Evolutionary conservation across 2,888 invertebrate species (phyloP).

Genomic region (Agonum fuliginosum): DNA sequence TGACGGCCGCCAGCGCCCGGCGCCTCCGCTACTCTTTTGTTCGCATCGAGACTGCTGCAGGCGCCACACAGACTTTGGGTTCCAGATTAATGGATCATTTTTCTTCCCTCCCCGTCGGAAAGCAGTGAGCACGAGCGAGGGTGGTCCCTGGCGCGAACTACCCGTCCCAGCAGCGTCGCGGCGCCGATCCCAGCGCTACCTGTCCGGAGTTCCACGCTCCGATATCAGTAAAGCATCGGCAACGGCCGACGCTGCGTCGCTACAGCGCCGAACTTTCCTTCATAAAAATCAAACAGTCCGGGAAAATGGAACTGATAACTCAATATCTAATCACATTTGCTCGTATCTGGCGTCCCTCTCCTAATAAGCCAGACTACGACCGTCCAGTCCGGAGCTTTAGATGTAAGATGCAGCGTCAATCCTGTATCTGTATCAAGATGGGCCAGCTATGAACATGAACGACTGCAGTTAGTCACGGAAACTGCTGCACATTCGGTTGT

Average conservation of each 20-base stretch:
- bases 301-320: slow-evolving; percentile 68
- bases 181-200: slow-evolving; percentile 28
- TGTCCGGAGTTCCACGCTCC: slow-evolving; percentile 24
- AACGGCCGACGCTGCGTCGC: slow-evolving; percentile 64
- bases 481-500: neutral
- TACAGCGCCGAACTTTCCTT: slow-evolving; percentile 66
- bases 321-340: slow-evolving; percentile 66
- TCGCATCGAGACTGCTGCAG: slow-evolving; percentile 72
- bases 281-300: slow-evolving; percentile 68
- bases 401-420: slow-evolving; percentile 12
- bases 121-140: neutral
- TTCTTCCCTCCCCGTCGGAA: slow-evolving; percentile 74
- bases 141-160: slow-evolving; percentile 8
- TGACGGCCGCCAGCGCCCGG: slow-evolving; percentile 66
- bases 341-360: slow-evolving; percentile 62
- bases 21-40: slow-evolving; percentile 69
- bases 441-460: slow-evolving; percentile 10
- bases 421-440: neutral
- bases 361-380: slow-evolving; percentile 10
- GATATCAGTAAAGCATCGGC: slow-evolving; percentile 62
- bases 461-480: slow-evolving; percentile 34
- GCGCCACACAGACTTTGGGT: slow-evolving; percentile 87
- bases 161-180: slow-evolving; percentile 2
- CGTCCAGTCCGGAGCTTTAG: neutral
- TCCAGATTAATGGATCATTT: slow-evolving; percentile 90